These are phyloP conservation scores for Cacatua alba DNA, from an alignment of 2,113 vertebrate species.

Conservation along the genomic window DNA sequence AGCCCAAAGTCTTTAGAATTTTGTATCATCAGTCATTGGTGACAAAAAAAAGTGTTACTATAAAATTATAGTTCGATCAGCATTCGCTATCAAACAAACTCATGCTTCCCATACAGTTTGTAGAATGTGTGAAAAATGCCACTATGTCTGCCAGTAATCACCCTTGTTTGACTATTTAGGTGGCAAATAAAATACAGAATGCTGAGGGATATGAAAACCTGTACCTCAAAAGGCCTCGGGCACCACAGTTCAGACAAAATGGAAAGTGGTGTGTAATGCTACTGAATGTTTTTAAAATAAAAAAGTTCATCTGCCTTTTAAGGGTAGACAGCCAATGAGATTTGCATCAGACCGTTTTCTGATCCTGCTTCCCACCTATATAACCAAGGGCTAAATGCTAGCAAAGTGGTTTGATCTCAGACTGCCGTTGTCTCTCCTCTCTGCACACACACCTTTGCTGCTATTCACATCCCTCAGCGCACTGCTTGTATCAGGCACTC, in stretches of 20 bases:
- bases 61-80: not conserved
- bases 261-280: not conserved
- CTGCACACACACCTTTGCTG: not conserved
- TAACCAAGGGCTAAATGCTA: not conserved
- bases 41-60: not conserved
- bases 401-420: not conserved
- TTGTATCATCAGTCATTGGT: not conserved
- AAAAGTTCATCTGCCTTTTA: not conserved
- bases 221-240: not conserved
- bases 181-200: not conserved
- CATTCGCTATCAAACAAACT: not conserved
- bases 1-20: not conserved
- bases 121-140: not conserved
- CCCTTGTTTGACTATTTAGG: not conserved
- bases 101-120: not conserved
- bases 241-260: not conserved
- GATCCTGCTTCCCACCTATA: not conserved
- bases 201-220: not conserved
- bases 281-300: not conserved
- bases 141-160: not conserved
- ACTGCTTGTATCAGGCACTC: rapidly evolving
- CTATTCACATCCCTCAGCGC: rapidly evolving
- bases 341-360: not conserved
- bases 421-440: not conserved
- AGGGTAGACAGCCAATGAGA: not conserved